phyloP scores from a whole-genome alignment of 2,113 vertebrate species.

The Diadophis punctatus region DNA sequence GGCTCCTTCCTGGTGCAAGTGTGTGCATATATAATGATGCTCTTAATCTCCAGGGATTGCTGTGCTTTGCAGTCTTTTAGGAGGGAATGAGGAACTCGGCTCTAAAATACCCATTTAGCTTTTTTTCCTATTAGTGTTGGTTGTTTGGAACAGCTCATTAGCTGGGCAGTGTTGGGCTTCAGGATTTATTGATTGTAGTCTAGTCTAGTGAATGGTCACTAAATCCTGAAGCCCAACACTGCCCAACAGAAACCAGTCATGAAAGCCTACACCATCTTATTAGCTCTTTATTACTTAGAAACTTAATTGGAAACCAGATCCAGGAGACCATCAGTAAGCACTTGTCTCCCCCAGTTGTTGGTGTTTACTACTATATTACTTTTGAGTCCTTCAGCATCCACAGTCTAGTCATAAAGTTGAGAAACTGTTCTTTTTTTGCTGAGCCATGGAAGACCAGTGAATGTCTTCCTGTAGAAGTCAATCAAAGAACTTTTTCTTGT shows the following conservation, averaged over 20 bases:
- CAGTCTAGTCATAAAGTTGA: background rate
- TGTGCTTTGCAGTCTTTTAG: background rate
- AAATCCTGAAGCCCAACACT: background rate
- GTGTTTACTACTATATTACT: background rate
- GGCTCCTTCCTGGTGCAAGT: background rate
- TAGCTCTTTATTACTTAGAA: background rate
- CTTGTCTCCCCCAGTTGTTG: background rate
- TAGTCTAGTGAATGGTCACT: background rate
- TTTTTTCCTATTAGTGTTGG: background rate
- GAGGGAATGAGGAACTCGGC: background rate
- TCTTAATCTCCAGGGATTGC: background rate
- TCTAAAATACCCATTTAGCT: conserved; percentile 2
- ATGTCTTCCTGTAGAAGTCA: background rate
- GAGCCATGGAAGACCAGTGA: background rate
- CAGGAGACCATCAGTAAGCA: background rate
- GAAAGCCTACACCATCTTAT: background rate
- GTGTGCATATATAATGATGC: background rate
- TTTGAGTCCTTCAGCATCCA: background rate
- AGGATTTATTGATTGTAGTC: background rate
- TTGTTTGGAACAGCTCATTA: background rate
- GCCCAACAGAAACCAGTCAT: background rate
- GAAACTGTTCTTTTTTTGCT: background rate
- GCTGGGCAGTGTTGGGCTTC: background rate
- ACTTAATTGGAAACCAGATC: conserved; percentile 6
- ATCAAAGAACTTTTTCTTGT: background rate